phyloP scores from a whole-genome alignment of 2,888 invertebrate species.

The Agrypnus murinus region DNA sequence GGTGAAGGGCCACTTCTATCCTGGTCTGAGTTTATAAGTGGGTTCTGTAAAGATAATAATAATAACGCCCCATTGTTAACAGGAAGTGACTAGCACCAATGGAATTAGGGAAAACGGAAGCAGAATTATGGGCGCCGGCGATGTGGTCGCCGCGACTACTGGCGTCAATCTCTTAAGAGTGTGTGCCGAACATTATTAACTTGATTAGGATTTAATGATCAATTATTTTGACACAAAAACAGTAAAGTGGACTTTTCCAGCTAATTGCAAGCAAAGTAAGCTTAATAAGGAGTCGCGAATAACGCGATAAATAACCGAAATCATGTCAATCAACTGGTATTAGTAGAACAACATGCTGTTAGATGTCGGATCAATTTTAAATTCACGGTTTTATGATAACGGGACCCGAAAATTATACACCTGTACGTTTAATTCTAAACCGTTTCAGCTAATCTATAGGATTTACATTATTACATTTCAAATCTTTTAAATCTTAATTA shows the following conservation, averaged over 20 bases:
- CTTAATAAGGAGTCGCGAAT: conserved; percentile 24
- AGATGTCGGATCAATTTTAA: conserved; percentile 36
- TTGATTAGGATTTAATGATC: conserved; percentile 45
- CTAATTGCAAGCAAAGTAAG: conserved; percentile 34
- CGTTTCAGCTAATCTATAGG: conserved; percentile 27
- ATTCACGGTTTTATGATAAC: conserved; percentile 35
- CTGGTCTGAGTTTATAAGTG: conserved; percentile 61
- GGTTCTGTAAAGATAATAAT: conserved; percentile 55
- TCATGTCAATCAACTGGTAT: conserved; percentile 35
- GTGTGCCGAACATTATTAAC: conserved; percentile 33
- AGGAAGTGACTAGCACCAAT: conserved; percentile 56
- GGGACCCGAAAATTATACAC: conserved; percentile 34
- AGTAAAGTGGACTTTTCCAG: conserved; percentile 16
- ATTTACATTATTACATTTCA: conserved; percentile 33
- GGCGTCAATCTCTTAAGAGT: conserved; percentile 51
- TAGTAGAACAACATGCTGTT: conserved; percentile 38
- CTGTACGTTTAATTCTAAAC: conserved; percentile 31
- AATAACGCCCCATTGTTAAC: conserved; percentile 55
- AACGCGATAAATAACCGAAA: conserved; percentile 40
- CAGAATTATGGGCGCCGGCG: conserved; percentile 48
- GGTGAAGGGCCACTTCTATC: conserved; percentile 63
- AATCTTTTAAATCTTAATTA: conserved; percentile 37
- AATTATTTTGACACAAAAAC: conserved; percentile 43
- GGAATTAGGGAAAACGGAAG: conserved; percentile 55
- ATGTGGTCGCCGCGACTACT: conserved; percentile 43